These are phyloP conservation scores for Hybos culiciformis DNA, from an alignment of 2,888 invertebrate species.

Conservation along the genomic window DNA sequence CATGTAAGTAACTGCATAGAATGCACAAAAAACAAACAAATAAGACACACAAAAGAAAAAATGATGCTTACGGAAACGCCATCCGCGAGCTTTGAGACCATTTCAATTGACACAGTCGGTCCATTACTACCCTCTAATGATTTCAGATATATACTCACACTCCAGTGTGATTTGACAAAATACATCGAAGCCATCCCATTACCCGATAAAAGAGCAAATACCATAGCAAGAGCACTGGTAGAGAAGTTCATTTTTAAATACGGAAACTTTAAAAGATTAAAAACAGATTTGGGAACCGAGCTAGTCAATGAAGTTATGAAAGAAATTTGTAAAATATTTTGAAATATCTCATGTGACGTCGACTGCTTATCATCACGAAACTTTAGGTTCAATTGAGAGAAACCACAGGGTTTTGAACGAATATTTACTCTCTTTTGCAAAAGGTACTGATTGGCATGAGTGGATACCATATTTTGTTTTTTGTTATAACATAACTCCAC, in stretches of 20 bases:
- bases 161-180: conserved; percentile 10
- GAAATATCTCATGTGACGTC: conserved; percentile 4
- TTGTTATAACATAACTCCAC: background rate
- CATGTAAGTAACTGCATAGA: conserved; percentile 10
- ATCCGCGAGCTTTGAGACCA: conserved; percentile 6
- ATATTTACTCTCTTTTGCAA: background rate
- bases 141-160: conserved; percentile 10
- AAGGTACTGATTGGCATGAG: conserved; percentile 1
- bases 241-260: conserved; percentile 6
- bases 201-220: conserved; percentile 8
- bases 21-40: conserved; percentile 11
- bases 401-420: conserved; percentile 9
- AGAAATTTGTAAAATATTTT: conserved; percentile 3
- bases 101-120: conserved; percentile 8
- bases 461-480: background rate
- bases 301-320: conserved; percentile 5
- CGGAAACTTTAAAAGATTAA: conserved; percentile 7
- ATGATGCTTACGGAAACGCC: conserved; percentile 11
- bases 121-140: conserved; percentile 6
- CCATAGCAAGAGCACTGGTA: conserved; percentile 1
- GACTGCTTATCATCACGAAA: conserved; percentile 9
- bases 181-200: conserved; percentile 10
- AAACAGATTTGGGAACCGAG: conserved; percentile 9
- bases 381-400: conserved; percentile 6
- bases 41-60: conserved; percentile 6